These are phyloP conservation scores for Sarcophaga variegata DNA, from an alignment of 2,888 invertebrate species.

Conservation along the genomic window DNA sequence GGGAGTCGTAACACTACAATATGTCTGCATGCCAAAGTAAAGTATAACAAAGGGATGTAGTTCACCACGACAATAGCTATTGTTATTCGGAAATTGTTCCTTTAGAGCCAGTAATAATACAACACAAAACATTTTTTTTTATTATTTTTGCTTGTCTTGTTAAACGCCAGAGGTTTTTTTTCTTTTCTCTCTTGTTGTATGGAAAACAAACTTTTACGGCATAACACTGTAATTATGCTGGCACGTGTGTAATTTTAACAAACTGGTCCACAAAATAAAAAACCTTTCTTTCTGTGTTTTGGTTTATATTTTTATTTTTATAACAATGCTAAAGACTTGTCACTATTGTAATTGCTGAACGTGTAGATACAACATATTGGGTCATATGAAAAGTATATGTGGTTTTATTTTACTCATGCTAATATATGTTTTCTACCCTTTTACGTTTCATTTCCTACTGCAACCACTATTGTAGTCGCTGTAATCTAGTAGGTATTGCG, in stretches of 20 bases:
- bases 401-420: no score
- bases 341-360: slow-evolving; percentile 56
- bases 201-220: slow-evolving; percentile 26
- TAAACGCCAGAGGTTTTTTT: neutral
- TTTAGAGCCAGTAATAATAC: neutral
- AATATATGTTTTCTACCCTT: no score
- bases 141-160: neutral
- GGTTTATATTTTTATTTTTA: neutral
- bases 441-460: no score
- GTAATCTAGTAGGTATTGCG: no score
- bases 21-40: no score
- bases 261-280: neutral
- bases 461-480: no score
- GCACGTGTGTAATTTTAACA: slow-evolving; percentile 52
- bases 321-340: slow-evolving; percentile 45
- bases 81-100: slow-evolving; percentile 12
- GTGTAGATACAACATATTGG: slow-evolving; percentile 13
- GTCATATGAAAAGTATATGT: no score
- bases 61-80: slow-evolving; percentile 18
- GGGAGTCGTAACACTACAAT: neutral
- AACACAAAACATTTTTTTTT: slow-evolving; percentile 25
- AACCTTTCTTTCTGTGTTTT: slow-evolving; percentile 22
- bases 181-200: neutral
- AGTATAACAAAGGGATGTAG: neutral
- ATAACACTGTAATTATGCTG: slow-evolving; percentile 41